Percentiles rank a stretch among this genome's conserved stretches.
Conservation (phyloP, 2,113 vertebrate genomes). For the Sciurus niger region DNA sequence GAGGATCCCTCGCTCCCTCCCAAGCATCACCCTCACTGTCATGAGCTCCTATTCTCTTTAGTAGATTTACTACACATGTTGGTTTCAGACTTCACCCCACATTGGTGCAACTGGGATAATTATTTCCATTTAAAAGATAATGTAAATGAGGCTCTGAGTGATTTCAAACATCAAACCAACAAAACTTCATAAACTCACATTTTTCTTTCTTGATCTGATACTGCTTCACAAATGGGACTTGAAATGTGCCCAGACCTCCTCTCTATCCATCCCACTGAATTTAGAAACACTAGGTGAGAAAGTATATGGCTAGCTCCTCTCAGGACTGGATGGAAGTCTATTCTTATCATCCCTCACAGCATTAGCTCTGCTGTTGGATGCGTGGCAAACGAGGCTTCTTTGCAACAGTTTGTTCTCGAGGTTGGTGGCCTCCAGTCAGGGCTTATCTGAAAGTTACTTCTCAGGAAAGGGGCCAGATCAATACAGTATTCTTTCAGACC, state of each 20-base stretch:
- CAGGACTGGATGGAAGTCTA: no score
- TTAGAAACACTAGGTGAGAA: background rate
- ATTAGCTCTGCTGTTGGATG: slow-evolving; percentile 13
- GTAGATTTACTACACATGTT: accelerated
- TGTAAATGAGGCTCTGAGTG: background rate
- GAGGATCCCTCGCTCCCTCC: background rate
- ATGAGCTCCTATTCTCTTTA: background rate
- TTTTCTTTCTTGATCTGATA: background rate
- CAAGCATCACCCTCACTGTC: no score
- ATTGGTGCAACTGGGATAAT: background rate
- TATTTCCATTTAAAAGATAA: background rate
- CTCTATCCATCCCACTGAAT: background rate
- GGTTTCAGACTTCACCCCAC: background rate
- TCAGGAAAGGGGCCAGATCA: slow-evolving; percentile 94
- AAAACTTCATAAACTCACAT: background rate
- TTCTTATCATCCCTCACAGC: background rate
- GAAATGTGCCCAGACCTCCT: accelerated
- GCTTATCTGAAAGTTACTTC: slow-evolving; percentile 96
- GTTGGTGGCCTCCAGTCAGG: slow-evolving; percentile 90
- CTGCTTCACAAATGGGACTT: no score
- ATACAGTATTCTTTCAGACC: slow-evolving; percentile 95
- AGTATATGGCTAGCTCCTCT: accelerated
- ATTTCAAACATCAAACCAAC: background rate
- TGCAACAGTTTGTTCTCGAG: slow-evolving; percentile 89
- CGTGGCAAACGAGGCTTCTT: slow-evolving; percentile 68